Base-by-base conservation (phyloP, 2,888 invertebrate genomes). In the Sisyra nigra region DNA sequence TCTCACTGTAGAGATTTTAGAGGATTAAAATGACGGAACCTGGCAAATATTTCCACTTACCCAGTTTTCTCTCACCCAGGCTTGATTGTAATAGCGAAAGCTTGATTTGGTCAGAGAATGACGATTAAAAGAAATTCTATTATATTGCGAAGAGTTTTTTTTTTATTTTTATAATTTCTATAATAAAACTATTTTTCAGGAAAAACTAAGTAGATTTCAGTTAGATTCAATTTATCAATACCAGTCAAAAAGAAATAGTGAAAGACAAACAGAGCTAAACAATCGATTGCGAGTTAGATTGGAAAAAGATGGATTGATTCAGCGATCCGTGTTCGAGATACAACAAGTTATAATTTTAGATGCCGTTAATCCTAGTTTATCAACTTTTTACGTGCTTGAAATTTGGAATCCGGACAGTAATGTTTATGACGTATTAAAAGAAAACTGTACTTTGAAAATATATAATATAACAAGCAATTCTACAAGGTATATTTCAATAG, bases 371-470 rank as follows among this genome's bases (percentile, higher is more conserved):
- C 46, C 52, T 2, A 47, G 57, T 3, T 54, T 54, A 18, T 55
- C 55, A 44, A 68, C 66, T 3, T 57, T 71, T 53, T 58, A 84
- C 49, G 76, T 78, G 9, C 9, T 42, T 35, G 42, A 42, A 6
- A 65, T 85, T 46, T 87, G 86, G 86, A 69, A 73, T 41, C 80
- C 81, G 0, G 66, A 65, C 11, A 77, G 79, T 17, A 72, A 72
- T 2, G 60, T 78, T 11, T 48, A 65, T 10, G 65, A 70, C 13
- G 54, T 72, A 5, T 58, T 82, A 1, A 70, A 64, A 50, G 84
- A 86, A 62, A 76, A 76, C 4, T 56, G 56, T 18, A 64, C 68
- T 55, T 61, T 81, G 44, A 70, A 71, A 30, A 60, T 80, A 1
- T 69, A 68, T 52, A 76, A 76, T 54, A 61, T 76, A 1, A 57